Evolutionary conservation across 2,113 vertebrate genomes (phyloP).

Genomic region (Diphyllodes magnificus): DNA sequence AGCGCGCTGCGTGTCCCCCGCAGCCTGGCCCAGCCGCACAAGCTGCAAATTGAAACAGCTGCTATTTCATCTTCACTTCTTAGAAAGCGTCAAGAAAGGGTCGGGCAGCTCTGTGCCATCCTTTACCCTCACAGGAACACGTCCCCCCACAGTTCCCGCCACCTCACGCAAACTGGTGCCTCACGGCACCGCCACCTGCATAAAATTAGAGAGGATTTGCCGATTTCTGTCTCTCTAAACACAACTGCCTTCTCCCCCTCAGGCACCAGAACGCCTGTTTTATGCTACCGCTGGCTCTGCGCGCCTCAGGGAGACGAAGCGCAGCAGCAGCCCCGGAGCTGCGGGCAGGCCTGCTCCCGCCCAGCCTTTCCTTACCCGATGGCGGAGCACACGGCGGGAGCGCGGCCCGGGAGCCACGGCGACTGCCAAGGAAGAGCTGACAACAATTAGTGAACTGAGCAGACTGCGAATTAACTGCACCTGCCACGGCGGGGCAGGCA

Average conservation of each 20-base stretch:
- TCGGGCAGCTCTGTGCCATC: background rate
- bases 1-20: background rate
- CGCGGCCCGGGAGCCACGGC: rapidly evolving
- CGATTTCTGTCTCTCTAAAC: background rate
- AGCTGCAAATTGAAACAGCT: rapidly evolving
- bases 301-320: background rate
- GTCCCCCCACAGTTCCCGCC: background rate
- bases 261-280: rapidly evolving
- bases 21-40: background rate
- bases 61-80: background rate
- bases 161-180: rapidly evolving
- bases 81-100: rapidly evolving
- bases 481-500: rapidly evolving
- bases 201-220: rapidly evolving
- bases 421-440: rapidly evolving
- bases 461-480: background rate
- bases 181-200: background rate
- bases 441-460: background rate
- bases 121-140: background rate
- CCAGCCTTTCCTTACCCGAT: rapidly evolving
- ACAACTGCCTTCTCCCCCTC: rapidly evolving
- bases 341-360: background rate
- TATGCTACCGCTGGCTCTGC: rapidly evolving
- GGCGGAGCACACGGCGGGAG: background rate
- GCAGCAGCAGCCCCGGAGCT: no score